Base-by-base conservation (phyloP, 2,797 vertebrate genomes). In the Ammospiza maritima region DNA sequence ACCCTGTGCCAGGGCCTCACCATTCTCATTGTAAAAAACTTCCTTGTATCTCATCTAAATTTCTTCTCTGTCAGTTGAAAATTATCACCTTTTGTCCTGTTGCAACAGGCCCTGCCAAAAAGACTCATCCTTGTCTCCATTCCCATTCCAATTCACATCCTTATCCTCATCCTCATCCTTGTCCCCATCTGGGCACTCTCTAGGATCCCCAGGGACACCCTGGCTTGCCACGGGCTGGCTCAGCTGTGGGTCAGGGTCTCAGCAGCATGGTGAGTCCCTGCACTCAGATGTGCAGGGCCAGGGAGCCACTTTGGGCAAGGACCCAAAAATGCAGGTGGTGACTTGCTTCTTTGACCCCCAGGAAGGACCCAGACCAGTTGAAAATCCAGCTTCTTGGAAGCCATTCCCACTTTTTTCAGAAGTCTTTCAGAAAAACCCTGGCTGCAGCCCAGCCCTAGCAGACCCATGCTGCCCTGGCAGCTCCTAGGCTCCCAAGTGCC, bases 401-500 rank as follows among this genome's bases (percentile, higher is more conserved):
- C 36, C 1, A 1, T 54, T 67, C 62, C 75, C 4, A 1, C 30
- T 88, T 85, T 56, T 69, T 92, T 78, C 79, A 66, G 0, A 5
- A 64, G 36, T 81, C 40, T 91, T 50, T 69, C 23, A 73, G 61
- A 89, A 78, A 62, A 61, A 6, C 4, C 25, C 69, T 90, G 73
- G 82, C 93, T 4, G 1, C 44, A 84, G 85, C 66, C 62, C 85
- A 91, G 89, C 32, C 62, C 60, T 40, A n/a, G 30, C 40, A 51
- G 75, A 89, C 21, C 61, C 30, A 15, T 1, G 5, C 54, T 89
- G 82, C 51, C 44, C 56, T 71, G 81, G 54, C 79, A 92, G 82
- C 66, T 81, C 73, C 60, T 20, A 38, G 79, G 57, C 60, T 94
- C 93, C 87, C 89, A 53, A 84, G 76, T 73, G 94, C 75, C 66